Conservation (phyloP, 2,113 vertebrate genomes). For the Chaenocephalus aceratus region DNA sequence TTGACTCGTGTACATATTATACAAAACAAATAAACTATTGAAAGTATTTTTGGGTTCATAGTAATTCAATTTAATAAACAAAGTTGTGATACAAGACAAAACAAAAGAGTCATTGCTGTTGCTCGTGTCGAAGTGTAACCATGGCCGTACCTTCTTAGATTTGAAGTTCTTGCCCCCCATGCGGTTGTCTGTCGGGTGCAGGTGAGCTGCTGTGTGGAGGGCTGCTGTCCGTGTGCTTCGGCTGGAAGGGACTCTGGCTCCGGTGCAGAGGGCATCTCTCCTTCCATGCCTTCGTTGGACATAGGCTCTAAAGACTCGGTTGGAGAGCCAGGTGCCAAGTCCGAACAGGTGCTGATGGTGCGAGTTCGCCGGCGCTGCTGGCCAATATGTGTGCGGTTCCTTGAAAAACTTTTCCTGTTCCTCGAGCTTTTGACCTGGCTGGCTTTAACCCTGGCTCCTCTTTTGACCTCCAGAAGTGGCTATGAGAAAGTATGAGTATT, state of each 20-base stretch:
- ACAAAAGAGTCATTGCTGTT: background rate
- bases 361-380: constrained; percentile 96
- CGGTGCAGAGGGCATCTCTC: constrained; percentile 82
- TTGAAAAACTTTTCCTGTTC: constrained; percentile 96
- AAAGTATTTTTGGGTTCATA: too few relatives aligned
- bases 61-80: too few relatives aligned
- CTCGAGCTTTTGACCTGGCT: constrained; percentile 93
- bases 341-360: constrained; percentile 95
- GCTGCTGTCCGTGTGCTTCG: constrained; percentile 75
- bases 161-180: constrained; percentile 92
- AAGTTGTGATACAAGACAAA: background rate
- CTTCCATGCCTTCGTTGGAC: constrained; percentile 85
- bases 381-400: constrained; percentile 97
- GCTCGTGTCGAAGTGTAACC: too few relatives aligned
- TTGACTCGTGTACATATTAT: background rate
- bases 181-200: constrained; percentile 89
- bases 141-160: constrained; percentile 94
- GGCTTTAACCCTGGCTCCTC: constrained; percentile 93
- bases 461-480: constrained; percentile 90
- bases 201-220: constrained; percentile 91
- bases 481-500: constrained; percentile 23
- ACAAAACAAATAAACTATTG: background rate
- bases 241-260: constrained; percentile 87
- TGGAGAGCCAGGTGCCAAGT: constrained; percentile 92
- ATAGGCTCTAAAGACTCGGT: constrained; percentile 82